Evolutionary conservation across 2,888 invertebrate genomes (phyloP), one percentile per base, ranked within the genome.

Genomic region (Lithophane semibrunnea): DNA sequence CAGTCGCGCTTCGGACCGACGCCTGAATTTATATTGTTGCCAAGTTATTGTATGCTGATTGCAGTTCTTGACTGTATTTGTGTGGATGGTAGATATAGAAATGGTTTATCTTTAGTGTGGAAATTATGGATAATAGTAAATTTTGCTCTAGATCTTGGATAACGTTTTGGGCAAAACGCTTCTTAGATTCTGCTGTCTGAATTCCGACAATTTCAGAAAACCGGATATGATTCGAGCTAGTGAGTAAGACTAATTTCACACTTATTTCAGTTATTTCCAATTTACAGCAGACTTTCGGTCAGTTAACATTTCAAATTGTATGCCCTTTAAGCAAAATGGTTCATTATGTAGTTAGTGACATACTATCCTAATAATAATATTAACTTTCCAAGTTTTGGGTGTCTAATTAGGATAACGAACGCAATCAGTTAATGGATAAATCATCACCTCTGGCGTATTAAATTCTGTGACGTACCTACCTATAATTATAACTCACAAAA

Each of bases 21-120:
- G 80, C n/a, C 71, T 78, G 65, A 78, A 66, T 80, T 79, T 82
- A 73, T 83, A 85, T 77, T 80, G 77, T 82, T 71, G 68, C 12
- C 56, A 44, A 68, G 75, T 76, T 74, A 76, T 84, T 80, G 87
- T 76, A 67, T 66, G 69, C 86, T 86, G 86, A 86, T 84, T 84
- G 78, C 74, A 74, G 61, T 75, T 85, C 74, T 78, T 69, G 68
- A 29, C 47, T 61, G n/a, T 47, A 61, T 63, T 68, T 52, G 60
- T 37, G 69, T 58, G 37, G 29, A 61, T 16, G 16, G 10, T 60
- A 37, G 24, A 16, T 58, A n/a, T 13, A 13, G 58, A 37, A 52
- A 44, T 65, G 12, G 13, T 56, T 56, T 77, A 29, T 65, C 49
- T 13, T 44, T 47, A 37, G 3, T 47, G 3, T 12, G 8, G n/a